Evolutionary conservation across 1,140 invertebrate species (phyloP).

Genomic region (Drosophila triauraria): DNA sequence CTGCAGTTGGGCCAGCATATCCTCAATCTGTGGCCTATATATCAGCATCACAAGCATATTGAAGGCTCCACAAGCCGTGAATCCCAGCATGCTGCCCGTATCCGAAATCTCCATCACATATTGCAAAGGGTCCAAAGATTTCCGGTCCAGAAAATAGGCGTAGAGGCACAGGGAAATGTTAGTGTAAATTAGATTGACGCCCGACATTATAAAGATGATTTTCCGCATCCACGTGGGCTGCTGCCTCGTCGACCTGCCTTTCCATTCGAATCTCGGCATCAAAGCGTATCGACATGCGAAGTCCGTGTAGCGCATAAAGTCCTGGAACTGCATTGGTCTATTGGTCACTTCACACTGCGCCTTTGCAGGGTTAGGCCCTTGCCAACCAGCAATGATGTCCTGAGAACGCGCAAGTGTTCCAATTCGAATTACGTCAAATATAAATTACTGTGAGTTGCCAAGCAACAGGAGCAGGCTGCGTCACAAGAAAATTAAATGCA

Average conservation of each 20-base stretch:
- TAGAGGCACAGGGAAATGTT: background rate
- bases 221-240: background rate
- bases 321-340: constrained; percentile 6
- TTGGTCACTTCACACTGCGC: background rate
- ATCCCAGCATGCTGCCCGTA: background rate
- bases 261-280: constrained; percentile 12
- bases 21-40: constrained; percentile 5
- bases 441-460: background rate
- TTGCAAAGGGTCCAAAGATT: background rate
- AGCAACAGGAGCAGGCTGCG: background rate
- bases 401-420: constrained; percentile 13
- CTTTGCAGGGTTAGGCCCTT: background rate
- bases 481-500: background rate
- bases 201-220: background rate
- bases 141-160: background rate
- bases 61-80: background rate
- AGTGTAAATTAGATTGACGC: background rate
- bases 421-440: background rate
- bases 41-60: background rate
- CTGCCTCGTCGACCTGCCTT: background rate
- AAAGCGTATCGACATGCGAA: background rate
- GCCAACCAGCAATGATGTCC: background rate
- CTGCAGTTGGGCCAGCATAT: background rate
- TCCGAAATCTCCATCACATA: constrained; percentile 8
- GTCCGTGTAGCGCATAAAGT: background rate